Evolutionary conservation across 92 coral and sea anemone genomes (phyloP), one percentile per base, ranked within the genome.

Genomic region (Palythoa heliodiscus): DNA sequence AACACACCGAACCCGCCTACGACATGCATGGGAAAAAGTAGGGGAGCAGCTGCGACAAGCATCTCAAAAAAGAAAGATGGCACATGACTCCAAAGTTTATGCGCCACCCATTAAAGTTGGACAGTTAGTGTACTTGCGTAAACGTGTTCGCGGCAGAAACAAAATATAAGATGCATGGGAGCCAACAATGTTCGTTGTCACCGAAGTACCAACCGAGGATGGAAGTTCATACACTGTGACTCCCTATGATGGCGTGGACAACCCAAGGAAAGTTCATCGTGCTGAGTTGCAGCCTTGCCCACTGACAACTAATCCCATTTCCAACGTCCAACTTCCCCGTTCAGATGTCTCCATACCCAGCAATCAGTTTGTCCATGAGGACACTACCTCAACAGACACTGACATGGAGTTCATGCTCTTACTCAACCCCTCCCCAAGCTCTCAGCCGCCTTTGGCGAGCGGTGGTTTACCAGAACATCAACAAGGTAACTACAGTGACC

Each of bases 131-230:
- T 89, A 85, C 82, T 57, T 89, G 69, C 82, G 86, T 29, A 89
- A 89, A 47, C 39, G 92, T 20, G 89, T 86, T 55, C 68, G 38
- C 39, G 92, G 89, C 35, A 47, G 92, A 60, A 86, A 86, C 90
- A 86, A 89, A 67, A 89, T 86, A 68, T n/a, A 69, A 35, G 47
- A 69, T 69, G 73, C 73, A 69, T 69, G 73, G 73, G 73, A 69
- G 73, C 73, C 92, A 89, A 86, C 92, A 22, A 82, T 82, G 92
- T 89, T 89, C 55, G 53, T 86, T 52, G 84, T 89, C 78, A 75
- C 78, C 25, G 92, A 72, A 72, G 90, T 90, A 19, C 90, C 90
- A 53, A 76, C 66, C 15, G 54, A 83, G 70, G 92, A 90, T 76
- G 90, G 92, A 16, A 70, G 92, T 60, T 90, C 90, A 37, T 90